A percentile compares a stretch with the other conserved stretches of the same genome.
Evolutionary conservation across 2,113 vertebrate species (phyloP).

Genomic region (Labrus mixtus): DNA sequence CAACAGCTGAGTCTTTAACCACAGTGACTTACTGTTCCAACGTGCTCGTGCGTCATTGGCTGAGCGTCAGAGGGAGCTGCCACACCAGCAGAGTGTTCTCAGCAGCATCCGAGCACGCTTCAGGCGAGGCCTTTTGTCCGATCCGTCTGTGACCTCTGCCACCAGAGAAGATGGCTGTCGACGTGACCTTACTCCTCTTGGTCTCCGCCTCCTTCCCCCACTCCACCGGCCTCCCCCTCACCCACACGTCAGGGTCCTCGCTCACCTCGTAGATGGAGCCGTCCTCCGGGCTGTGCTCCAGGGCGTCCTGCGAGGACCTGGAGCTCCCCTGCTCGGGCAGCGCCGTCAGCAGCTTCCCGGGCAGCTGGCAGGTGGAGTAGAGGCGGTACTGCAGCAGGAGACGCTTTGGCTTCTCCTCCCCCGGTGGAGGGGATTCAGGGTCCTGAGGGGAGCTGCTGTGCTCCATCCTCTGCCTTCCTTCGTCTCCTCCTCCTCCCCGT

Average conservation of each 20-base stretch:
- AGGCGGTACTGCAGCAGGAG: slow-evolving; percentile 59
- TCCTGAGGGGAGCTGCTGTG: neutral
- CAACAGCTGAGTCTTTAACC: too few relatives aligned
- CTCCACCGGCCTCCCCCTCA: slow-evolving; percentile 41
- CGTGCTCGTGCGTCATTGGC: slow-evolving; percentile 33
- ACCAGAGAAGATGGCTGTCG: slow-evolving; percentile 53
- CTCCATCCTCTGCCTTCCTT: neutral
- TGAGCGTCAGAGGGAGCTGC: slow-evolving; percentile 54
- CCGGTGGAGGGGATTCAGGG: neutral
- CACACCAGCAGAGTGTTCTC: slow-evolving; percentile 63
- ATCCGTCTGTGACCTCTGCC: slow-evolving; percentile 50
- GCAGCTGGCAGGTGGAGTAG: slow-evolving; percentile 59
- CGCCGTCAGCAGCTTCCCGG: slow-evolving; percentile 56
- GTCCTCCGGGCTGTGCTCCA: slow-evolving; percentile 55
- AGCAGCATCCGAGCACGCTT: slow-evolving; percentile 4
- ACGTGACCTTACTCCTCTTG: slow-evolving; percentile 44
- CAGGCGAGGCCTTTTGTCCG: neutral
- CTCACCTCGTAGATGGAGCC: slow-evolving; percentile 63
- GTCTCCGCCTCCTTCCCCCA: slow-evolving; percentile 36
- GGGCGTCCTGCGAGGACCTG: neutral
- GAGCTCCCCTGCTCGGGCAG: slow-evolving; percentile 9
- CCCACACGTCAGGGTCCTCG: slow-evolving; percentile 68
- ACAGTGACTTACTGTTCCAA: neutral
- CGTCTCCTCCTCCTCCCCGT: neutral
- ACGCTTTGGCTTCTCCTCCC: slow-evolving; percentile 27